Evolutionary conservation across 53 echinoderm and acorn worm genomes (phyloP), one percentile per base, ranked within the genome.

Genomic region (Pentamera pediparva): DNA sequence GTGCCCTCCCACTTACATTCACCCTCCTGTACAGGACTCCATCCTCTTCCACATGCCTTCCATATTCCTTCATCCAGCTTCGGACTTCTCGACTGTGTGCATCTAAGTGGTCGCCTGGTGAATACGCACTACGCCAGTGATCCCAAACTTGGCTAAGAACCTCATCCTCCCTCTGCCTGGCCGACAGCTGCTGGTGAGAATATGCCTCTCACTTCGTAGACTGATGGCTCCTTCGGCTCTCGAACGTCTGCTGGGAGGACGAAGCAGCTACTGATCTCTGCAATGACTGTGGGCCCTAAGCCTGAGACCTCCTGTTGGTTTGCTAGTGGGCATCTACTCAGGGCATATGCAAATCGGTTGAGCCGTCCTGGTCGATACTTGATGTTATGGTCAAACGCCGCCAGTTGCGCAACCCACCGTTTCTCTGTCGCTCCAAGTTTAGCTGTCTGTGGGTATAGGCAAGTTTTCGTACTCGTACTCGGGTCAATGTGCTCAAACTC

Each of bases 101-200:
- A 12, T 21, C 17, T 27, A 43, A 4, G 2, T 49, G 34, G 3
- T 51, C 32, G 6, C 81, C 77, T 36, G 89, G 81, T 11, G 60
- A 35, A 84, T 85, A 84, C 11, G 54, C 37, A 18, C 15, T 38
- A 18, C 62, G 58, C 69, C 77, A 71, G 25, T 69, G 52, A 0
- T 39, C 2, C 79, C 76, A 69, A 9, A 85, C 81, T 34, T 47
- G 50, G 2, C 65, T 17, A 18, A 84, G 56, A 3, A 56, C 40
- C 6, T 39, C 21, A 72, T 89, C 89, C 3, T 74, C 48, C 51
- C 54, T 76, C 40, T 89, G 89, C 40, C 84, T 41, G 8, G 11
- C 21, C 0, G 64, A 41, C 11, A 89, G 55, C 37, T 89, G 70
- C 26, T 55, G 62, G 29, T 19, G 32, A 4, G 80, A 65, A 15